phyloP scores from a whole-genome alignment of 2,888 invertebrate species.

The Plagodis dolabraria region DNA sequence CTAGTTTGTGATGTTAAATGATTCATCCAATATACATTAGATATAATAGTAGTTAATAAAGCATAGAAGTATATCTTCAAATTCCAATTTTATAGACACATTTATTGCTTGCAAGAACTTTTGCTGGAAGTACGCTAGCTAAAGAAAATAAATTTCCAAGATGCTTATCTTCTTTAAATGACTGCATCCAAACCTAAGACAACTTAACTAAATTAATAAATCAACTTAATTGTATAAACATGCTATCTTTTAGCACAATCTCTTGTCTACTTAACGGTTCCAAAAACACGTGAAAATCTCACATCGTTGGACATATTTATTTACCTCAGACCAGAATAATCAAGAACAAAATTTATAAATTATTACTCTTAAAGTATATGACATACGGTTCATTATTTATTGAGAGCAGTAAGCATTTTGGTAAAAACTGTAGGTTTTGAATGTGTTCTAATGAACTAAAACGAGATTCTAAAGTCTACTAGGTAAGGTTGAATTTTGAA shows the following conservation, averaged over 20 bases:
- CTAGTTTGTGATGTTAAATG: too few relatives aligned
- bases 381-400: neutral
- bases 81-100: too few relatives aligned
- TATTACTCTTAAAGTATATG: neutral
- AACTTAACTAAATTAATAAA: conserved; percentile 2
- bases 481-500: conserved; percentile 19
- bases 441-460: conserved; percentile 1
- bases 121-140: too few relatives aligned
- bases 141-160: neutral
- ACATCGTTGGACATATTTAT: conserved; percentile 21
- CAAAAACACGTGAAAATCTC: conserved; percentile 23
- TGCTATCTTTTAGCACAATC: conserved; percentile 24
- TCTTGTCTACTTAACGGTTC: conserved; percentile 23
- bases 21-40: too few relatives aligned
- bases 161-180: neutral
- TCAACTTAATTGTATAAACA: conserved; percentile 10
- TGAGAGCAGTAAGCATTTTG: neutral
- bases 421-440: neutral
- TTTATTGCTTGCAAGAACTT: too few relatives aligned
- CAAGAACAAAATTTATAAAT: neutral
- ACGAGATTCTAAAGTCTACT: neutral
- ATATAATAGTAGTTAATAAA: too few relatives aligned
- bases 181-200: neutral
- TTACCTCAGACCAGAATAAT: conserved; percentile 7
- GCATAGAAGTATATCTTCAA: too few relatives aligned